A percentile compares a stretch with the other conserved stretches of the same genome.
Conservation (phyloP, 1,140 invertebrate species). For the Meloidogyne exigua region DNA sequence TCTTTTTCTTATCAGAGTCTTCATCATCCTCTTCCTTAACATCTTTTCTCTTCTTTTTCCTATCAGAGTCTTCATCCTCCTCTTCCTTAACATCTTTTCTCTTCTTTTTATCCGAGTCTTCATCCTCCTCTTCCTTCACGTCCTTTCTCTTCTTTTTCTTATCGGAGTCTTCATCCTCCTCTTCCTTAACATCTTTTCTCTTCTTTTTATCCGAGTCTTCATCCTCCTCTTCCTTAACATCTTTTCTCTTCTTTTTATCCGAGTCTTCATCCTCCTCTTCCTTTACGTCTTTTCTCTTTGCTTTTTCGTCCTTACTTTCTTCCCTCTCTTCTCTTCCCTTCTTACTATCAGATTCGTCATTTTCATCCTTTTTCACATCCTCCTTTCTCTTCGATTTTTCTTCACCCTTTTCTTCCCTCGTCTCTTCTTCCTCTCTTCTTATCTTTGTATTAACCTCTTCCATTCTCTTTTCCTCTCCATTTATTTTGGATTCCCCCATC, state of each 20-base stretch:
- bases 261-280: background rate
- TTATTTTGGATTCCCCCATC: background rate
- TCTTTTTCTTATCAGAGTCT: background rate
- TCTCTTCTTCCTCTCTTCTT: constrained; percentile 2
- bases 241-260: background rate
- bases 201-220: background rate
- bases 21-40: background rate
- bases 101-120: background rate
- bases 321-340: background rate
- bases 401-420: background rate
- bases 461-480: background rate
- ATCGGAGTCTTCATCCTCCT: background rate
- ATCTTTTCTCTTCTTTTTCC: background rate
- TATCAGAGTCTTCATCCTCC: background rate
- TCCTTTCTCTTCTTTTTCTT: background rate
- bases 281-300: background rate
- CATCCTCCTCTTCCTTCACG: constrained; percentile 2
- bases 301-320: constrained; percentile 4
- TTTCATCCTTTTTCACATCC: background rate
- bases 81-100: background rate
- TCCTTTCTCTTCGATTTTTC: background rate
- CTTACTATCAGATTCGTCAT: background rate
- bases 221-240: constrained; percentile 8
- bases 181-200: background rate
- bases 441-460: background rate